phyloP scores from a whole-genome alignment of 2,888 invertebrate species.

The Cecidostiba fungosa region DNA sequence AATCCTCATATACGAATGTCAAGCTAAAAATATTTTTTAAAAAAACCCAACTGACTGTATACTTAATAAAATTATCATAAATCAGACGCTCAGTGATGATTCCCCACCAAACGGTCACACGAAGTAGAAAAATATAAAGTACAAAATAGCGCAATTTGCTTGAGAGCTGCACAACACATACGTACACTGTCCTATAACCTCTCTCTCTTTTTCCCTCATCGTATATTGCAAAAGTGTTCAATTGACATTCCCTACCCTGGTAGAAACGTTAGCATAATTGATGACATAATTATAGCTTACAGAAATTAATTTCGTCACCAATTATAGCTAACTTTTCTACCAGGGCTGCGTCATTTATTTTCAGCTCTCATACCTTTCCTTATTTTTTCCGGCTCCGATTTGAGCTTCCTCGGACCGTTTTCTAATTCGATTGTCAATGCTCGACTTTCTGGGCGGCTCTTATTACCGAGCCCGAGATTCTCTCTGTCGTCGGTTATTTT shows the following conservation, averaged over 20 bases:
- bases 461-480: not conserved
- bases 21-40: too few species aligned
- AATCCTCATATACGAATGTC: too few species aligned
- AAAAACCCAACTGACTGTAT: too few species aligned
- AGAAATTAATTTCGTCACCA: too few species aligned
- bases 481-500: not conserved
- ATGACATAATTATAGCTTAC: too few species aligned
- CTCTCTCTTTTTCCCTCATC: not conserved
- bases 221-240: not conserved
- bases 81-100: not conserved
- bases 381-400: not conserved
- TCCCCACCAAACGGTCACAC: slow-evolving; percentile 24
- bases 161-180: slow-evolving; percentile 69
- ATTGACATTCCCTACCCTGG: slow-evolving; percentile 1
- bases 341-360: slow-evolving; percentile 9
- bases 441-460: slow-evolving; percentile 75
- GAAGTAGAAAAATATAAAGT: slow-evolving; percentile 78
- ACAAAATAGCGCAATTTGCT: slow-evolving; percentile 72
- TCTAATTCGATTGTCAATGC: slow-evolving; percentile 79
- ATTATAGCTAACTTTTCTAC: too few species aligned
- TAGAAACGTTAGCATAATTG: too few species aligned
- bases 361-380: not conserved
- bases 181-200: not conserved
- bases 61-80: too few species aligned
- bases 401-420: slow-evolving; percentile 20